Evolutionary conservation across 2,888 invertebrate genomes (phyloP).

Genomic region (Conops quadrifasciatus): DNA sequence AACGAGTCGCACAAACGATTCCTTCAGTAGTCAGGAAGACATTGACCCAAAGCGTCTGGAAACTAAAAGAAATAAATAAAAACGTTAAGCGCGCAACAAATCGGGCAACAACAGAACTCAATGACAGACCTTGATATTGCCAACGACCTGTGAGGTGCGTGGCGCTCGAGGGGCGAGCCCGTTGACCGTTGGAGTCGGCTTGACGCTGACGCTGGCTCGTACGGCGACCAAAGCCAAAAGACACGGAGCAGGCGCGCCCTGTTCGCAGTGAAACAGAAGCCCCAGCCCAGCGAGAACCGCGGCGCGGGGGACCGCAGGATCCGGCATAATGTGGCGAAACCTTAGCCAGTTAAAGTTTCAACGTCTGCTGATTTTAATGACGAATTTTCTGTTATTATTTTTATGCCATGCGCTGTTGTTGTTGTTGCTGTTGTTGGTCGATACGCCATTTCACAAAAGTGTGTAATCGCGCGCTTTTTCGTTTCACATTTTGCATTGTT

Average conservation of each 20-base stretch:
- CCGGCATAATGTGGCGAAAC: background rate
- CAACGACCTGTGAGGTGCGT: slow-evolving; percentile 42
- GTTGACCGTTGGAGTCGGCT: too few relatives aligned
- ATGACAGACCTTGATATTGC: slow-evolving; percentile 45
- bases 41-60: slow-evolving; percentile 22
- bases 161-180: background rate
- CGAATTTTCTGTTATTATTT: slow-evolving; percentile 7
- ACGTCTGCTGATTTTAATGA: background rate
- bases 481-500: background rate
- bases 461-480: background rate
- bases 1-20: background rate
- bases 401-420: background rate
- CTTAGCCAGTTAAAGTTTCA: slow-evolving; percentile 2
- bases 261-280: too few relatives aligned
- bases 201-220: background rate
- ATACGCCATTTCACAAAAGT: background rate
- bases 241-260: background rate
- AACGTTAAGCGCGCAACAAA: background rate
- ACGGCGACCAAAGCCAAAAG: background rate
- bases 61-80: background rate
- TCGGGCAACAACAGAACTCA: background rate
- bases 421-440: background rate
- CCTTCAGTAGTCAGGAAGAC: background rate
- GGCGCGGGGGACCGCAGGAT: background rate
- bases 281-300: too few relatives aligned